Conservation (phyloP, 2,113 vertebrate species). For the Hippocampus zosterae region DNA sequence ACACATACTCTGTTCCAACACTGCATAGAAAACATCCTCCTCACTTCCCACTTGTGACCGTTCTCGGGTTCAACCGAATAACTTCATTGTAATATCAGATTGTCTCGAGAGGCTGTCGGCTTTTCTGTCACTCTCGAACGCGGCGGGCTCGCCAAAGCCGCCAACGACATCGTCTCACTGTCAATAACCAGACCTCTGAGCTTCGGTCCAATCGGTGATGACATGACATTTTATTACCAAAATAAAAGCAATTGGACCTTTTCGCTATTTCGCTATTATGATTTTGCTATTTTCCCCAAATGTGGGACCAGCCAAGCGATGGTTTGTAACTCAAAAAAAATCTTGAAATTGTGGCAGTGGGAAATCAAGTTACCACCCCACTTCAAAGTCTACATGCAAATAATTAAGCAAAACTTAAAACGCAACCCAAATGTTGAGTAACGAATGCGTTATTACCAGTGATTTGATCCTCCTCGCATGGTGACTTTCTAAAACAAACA, state of each 20-base stretch:
- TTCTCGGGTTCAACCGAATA: conserved; percentile 11
- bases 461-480: no score
- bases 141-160: background rate
- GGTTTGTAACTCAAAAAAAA: no score
- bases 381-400: no score
- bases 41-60: conserved; percentile 15
- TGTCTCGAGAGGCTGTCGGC: conserved; percentile 4
- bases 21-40: conserved; percentile 12
- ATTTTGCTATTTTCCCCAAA: background rate
- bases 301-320: no score
- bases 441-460: no score
- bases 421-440: no score
- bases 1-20: conserved; percentile 7
- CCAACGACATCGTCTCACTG: background rate
- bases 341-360: no score
- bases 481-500: no score
- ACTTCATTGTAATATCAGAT: conserved; percentile 27
- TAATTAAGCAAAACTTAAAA: no score
- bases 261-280: no score
- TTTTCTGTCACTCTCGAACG: conserved; percentile 9
- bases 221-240: background rate
- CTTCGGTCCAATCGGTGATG: background rate
- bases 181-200: background rate
- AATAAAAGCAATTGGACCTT: background rate
- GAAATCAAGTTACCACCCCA: no score